Evolutionary conservation across 2,888 invertebrate species (phyloP).

Genomic region (Frankliniella intonsa): DNA sequence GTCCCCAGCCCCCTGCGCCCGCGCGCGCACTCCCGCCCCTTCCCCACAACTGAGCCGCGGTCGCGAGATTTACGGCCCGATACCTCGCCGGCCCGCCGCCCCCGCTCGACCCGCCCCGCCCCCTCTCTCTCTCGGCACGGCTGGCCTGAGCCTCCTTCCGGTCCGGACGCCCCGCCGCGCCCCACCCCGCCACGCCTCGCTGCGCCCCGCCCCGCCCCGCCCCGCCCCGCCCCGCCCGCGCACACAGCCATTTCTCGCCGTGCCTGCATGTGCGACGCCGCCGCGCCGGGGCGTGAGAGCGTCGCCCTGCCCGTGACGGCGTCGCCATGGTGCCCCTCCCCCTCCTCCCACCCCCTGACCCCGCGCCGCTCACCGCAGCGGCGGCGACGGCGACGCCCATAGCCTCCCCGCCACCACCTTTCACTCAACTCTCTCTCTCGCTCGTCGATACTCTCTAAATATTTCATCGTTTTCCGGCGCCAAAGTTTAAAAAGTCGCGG

Average conservation of each 20-base stretch:
- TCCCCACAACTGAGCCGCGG: not conserved
- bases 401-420: no score
- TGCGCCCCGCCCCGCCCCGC: not conserved
- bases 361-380: no score
- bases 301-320: not conserved
- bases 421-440: no score
- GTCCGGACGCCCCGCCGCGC: not conserved
- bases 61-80: slow-evolving; percentile 16
- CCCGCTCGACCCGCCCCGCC: not conserved
- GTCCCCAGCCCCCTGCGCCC: no score
- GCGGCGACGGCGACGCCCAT: no score
- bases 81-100: not conserved
- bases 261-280: no score
- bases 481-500: no score
- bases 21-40: no score
- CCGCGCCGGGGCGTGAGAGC: no score
- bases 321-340: not conserved
- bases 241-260: no score
- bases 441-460: no score
- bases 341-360: not conserved
- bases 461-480: no score
- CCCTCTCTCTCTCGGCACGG: not conserved
- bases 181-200: not conserved
- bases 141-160: not conserved
- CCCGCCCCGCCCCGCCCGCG: not conserved